Evolutionary conservation across 2,888 invertebrate species (phyloP), one percentile per base, ranked within the genome.

Genomic region (Boloria euphrosyne): DNA sequence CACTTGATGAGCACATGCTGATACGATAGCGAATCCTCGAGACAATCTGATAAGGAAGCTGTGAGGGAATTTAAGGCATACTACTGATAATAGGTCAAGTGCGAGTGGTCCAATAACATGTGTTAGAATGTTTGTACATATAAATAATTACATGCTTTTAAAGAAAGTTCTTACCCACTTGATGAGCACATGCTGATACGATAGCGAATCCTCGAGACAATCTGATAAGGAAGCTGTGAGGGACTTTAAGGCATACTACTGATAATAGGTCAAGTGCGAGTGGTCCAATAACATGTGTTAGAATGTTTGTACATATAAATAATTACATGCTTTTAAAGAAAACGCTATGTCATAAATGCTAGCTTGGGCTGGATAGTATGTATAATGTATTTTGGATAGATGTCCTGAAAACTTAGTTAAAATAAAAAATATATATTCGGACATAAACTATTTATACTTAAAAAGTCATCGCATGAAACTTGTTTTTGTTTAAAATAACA

Each of bases 221-320:
- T 66, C 66, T 52, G 68, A 68, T 68, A 68, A 63, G 66, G 59
- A 52, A 53, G 49, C 54, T 59, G 63, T 58, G 66, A 67, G 54
- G 63, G 67, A 47, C 66, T 59, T 67, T 65, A 61, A 63, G 60
- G 51, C 38, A 52, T 2, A 53, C 22, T 16, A 52, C 27, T 14
- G 55, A 66, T 65, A 65, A 59, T 14, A 47, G 53, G 58, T 68
- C 71, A 69, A 66, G 67, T 72, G 66, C 71, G 66, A 50, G 54
- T 46, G 31, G 31, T 59, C 5, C 2, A 27, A 17, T 17, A 14
- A 5, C 31, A 31, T 22, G 10, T 31, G 10, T 31, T 31, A 31
- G 10, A 31, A 6, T 31, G 31, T 31, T 10, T 31, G 31, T 47
- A 13, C 4, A 47, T n/a, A 4, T 47, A 16, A 47, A 16, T 14